phyloP scores from a whole-genome alignment of 2,888 invertebrate genomes.

The Scaptomyza tumidula region DNA sequence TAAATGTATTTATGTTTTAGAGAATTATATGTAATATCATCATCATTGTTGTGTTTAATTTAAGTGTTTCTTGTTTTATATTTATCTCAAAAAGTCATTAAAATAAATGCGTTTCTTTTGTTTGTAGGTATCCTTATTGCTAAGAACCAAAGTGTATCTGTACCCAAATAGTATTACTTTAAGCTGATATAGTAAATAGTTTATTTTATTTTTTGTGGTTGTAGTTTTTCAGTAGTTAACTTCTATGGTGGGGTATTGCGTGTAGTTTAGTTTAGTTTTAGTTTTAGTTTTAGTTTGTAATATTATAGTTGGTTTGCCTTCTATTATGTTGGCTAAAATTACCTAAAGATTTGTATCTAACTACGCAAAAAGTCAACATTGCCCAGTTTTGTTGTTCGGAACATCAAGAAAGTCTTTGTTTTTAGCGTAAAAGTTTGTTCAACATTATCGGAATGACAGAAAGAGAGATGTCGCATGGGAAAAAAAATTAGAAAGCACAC shows the following conservation, averaged over 20 bases:
- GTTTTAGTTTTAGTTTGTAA: conserved; percentile 26
- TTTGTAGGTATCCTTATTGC: conserved; percentile 45
- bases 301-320: conserved; percentile 36
- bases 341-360: conserved; percentile 62
- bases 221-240: conserved; percentile 39
- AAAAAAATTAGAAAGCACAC: conserved; percentile 34
- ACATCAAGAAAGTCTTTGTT: conserved; percentile 33
- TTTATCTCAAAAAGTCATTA: conserved; percentile 70
- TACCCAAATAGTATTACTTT: conserved; percentile 19
- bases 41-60: conserved; percentile 27
- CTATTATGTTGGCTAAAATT: conserved; percentile 38
- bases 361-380: conserved; percentile 45
- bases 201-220: conserved; percentile 37
- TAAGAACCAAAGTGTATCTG: conserved; percentile 47
- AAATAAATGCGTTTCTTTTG: conserved; percentile 77
- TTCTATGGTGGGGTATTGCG: conserved; percentile 38
- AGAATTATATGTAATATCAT: conserved; percentile 45
- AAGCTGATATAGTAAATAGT: conserved; percentile 61
- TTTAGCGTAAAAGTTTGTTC: conserved; percentile 38
- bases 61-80: conserved; percentile 39
- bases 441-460: conserved; percentile 59
- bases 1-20: conserved; percentile 25
- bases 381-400: conserved; percentile 16
- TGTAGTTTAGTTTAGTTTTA: conserved; percentile 25
- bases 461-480: conserved; percentile 58